A percentile compares a stretch with the other conserved stretches of the same genome.
These are phyloP conservation scores for Ischnus inquisitorius DNA, from an alignment of 2,888 invertebrate genomes.

Conservation along the genomic window DNA sequence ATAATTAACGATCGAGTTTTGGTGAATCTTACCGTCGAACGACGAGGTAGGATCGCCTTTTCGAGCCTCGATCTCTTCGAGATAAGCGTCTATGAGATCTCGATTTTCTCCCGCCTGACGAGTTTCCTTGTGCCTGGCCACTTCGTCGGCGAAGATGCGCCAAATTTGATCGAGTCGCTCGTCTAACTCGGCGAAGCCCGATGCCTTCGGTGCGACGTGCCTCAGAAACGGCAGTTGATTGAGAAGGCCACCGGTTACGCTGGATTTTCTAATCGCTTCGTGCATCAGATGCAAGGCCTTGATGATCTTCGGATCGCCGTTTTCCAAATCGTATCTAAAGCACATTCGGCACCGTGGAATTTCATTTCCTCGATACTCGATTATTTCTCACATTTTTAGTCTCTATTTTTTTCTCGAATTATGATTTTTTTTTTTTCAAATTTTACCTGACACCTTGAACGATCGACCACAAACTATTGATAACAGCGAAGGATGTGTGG, in stretches of 20 bases:
- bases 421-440: neutral
- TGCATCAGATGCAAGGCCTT: slow-evolving; percentile 88
- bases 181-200: slow-evolving; percentile 87
- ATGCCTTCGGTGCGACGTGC: slow-evolving; percentile 88
- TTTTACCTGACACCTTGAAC: slow-evolving; percentile 88
- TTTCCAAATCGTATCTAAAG: slow-evolving; percentile 86
- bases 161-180: slow-evolving; percentile 87
- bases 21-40: slow-evolving; percentile 78
- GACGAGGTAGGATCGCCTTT: slow-evolving; percentile 72
- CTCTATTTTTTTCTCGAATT: no score
- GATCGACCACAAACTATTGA: slow-evolving; percentile 91
- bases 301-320: slow-evolving; percentile 87
- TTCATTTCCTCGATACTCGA: neutral
- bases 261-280: slow-evolving; percentile 87
- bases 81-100: slow-evolving; percentile 81
- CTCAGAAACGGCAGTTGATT: slow-evolving; percentile 90
- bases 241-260: slow-evolving; percentile 89
- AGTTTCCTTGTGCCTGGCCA: slow-evolving; percentile 76
- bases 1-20: neutral
- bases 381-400: no score
- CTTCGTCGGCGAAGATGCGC: slow-evolving; percentile 85
- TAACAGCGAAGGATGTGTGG: slow-evolving; percentile 86
- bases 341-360: no score
- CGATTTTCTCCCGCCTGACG: slow-evolving; percentile 72
- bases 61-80: slow-evolving; percentile 77